Percentiles rank a stretch among this genome's conserved stretches.
These are phyloP conservation scores for Drosophila dives DNA, from an alignment of 2,888 invertebrate species.

Conservation along the genomic window DNA sequence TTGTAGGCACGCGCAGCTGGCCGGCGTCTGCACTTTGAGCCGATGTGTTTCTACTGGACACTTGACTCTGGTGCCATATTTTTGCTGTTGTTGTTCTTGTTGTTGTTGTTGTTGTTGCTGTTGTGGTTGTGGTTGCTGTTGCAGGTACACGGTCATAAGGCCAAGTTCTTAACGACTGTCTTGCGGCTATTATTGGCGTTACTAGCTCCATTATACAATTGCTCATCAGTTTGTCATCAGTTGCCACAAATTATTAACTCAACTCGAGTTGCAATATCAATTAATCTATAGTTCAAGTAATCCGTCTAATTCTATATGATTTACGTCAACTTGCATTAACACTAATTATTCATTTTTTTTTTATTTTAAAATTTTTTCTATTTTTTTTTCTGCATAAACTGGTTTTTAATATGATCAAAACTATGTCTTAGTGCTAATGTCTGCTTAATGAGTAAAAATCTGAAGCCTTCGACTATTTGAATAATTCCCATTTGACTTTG, in stretches of 20 bases:
- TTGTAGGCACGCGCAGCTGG: conserved; percentile 53
- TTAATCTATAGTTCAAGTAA: background rate
- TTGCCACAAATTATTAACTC: background rate
- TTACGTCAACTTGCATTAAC: background rate
- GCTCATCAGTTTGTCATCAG: conserved; percentile 7
- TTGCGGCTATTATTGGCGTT: conserved; percentile 46
- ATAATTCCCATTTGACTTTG: background rate
- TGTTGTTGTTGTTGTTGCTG: background rate
- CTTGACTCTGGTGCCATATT: conserved; percentile 12
- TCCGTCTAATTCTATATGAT: background rate
- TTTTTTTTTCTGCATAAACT: too few relatives aligned
- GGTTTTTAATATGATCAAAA: background rate
- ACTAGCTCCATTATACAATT: conserved; percentile 60
- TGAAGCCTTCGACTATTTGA: background rate
- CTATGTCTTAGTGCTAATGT: background rate
- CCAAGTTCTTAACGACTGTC: conserved; percentile 41
- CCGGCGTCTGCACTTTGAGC: conserved; percentile 67
- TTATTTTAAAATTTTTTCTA: background rate
- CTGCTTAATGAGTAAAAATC: background rate
- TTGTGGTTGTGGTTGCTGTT: background rate
- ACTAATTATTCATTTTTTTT: background rate
- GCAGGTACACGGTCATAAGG: conserved; percentile 13
- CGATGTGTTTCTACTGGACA: conserved; percentile 23
- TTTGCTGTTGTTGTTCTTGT: background rate
- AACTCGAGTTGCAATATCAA: background rate